A percentile compares a stretch with the other conserved stretches of the same genome.
Evolutionary conservation across 2,888 invertebrate genomes (phyloP).

Genomic region (Nasonovia ribisnigri): DNA sequence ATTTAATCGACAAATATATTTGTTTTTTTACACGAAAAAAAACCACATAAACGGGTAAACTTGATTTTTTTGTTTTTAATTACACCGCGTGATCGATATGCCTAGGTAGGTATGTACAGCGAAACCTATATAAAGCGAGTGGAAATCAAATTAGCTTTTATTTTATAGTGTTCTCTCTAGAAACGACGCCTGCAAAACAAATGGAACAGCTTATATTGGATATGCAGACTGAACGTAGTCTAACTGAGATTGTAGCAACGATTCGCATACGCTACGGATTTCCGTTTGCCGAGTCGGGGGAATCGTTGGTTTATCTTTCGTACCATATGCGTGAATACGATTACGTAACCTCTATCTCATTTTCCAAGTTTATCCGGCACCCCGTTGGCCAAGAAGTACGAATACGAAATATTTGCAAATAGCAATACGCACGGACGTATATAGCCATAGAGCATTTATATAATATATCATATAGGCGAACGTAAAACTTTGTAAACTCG

Average conservation of each 20-base stretch:
- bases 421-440: neutral
- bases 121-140: neutral
- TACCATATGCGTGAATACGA: slow-evolving; percentile 22
- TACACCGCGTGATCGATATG: neutral
- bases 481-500: neutral
- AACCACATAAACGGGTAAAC: neutral
- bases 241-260: slow-evolving; percentile 5
- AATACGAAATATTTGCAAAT: neutral
- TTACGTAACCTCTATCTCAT: slow-evolving; percentile 15
- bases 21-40: neutral
- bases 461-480: neutral
- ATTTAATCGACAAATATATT: neutral
- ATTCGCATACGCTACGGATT: slow-evolving; percentile 38
- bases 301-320: slow-evolving; percentile 42
- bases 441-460: too few species aligned
- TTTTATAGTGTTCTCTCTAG: neutral
- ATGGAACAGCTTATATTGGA: neutral
- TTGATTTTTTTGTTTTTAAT: neutral
- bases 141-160: neutral
- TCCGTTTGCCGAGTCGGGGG: slow-evolving; percentile 36
- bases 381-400: neutral
- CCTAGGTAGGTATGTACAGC: neutral
- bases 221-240: neutral
- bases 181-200: slow-evolving; percentile 30
- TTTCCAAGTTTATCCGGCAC: slow-evolving; percentile 11